These are phyloP conservation scores for Corapipo altera DNA, from an alignment of 2,113 vertebrate species.

Conservation along the genomic window DNA sequence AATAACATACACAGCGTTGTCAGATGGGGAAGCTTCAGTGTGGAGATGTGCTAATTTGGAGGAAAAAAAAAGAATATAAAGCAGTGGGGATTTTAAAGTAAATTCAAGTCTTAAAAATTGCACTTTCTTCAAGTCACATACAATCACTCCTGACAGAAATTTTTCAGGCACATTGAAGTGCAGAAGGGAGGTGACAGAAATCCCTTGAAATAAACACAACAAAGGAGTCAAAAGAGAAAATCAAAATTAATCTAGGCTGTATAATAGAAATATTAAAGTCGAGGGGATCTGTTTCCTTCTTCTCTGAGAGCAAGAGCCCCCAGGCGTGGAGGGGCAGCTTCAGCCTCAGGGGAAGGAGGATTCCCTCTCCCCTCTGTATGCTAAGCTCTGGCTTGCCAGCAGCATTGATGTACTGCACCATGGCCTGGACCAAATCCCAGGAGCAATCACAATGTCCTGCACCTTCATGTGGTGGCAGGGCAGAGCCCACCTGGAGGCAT, in stretches of 20 bases:
- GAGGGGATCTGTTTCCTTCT: neutral
- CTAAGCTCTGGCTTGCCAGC: neutral
- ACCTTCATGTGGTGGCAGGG: neutral
- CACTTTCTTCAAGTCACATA: neutral
- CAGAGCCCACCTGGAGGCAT: neutral
- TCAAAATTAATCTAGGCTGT: slow-evolving; percentile 9
- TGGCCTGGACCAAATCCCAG: neutral
- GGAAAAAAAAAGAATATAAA: neutral
- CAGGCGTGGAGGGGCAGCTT: neutral
- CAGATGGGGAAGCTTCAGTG: neutral
- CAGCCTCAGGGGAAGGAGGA: neutral
- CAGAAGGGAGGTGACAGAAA: neutral
- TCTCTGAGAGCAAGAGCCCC: rapidly evolving
- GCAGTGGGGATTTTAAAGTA: slow-evolving; percentile 3
- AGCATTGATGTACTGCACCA: neutral
- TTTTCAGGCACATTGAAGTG: neutral
- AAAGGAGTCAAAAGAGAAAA: slow-evolving; percentile 12
- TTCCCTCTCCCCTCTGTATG: neutral
- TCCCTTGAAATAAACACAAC: slow-evolving; percentile 37
- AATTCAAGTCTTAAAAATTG: neutral
- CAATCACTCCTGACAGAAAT: neutral
- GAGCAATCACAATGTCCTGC: neutral
- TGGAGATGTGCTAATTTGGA: rapidly evolving
- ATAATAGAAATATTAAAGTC: neutral
- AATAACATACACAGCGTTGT: neutral